A percentile compares a stretch with the other conserved stretches of the same genome.
Conservation (phyloP, 2,888 invertebrate species). For the Horisme vitalbata region DNA sequence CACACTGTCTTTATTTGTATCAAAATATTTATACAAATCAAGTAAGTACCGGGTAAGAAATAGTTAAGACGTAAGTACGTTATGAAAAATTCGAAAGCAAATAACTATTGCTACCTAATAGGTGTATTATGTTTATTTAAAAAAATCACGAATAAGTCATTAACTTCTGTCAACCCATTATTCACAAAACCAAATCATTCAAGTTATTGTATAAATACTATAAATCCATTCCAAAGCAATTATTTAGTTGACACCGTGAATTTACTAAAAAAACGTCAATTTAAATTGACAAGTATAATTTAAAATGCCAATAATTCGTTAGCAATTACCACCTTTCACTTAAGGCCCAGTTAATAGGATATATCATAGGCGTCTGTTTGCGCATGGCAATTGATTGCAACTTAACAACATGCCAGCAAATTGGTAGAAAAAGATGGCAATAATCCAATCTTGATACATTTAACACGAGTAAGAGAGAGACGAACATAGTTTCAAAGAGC, state of each 20-base stretch:
- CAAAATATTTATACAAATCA: no score
- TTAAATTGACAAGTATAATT: constrained; percentile 16
- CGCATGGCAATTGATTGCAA: constrained; percentile 83
- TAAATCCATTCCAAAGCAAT: constrained; percentile 7
- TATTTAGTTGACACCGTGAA: background rate
- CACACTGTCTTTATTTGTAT: no score
- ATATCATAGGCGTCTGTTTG: constrained; percentile 84
- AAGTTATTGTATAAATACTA: constrained; percentile 7
- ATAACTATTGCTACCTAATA: no score
- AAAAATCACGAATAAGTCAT: no score
- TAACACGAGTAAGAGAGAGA: constrained; percentile 40
- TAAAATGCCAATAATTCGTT: constrained; percentile 33
- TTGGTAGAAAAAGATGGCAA: constrained; percentile 61
- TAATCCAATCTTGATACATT: constrained; percentile 1
- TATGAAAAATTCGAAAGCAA: no score
- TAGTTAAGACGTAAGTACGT: no score
- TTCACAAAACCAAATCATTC: constrained; percentile 4
- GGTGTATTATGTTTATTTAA: no score
- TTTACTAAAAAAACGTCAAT: constrained; percentile 14
- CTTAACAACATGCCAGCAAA: constrained; percentile 81
- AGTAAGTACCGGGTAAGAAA: no score
- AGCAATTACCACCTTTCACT: constrained; percentile 50
- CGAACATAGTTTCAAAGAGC: constrained; percentile 34
- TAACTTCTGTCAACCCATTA: background rate
- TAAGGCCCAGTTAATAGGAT: constrained; percentile 75